Evolutionary conservation across 2,888 invertebrate species (phyloP), one percentile per base, ranked within the genome.

Genomic region (Aelia acuminata): DNA sequence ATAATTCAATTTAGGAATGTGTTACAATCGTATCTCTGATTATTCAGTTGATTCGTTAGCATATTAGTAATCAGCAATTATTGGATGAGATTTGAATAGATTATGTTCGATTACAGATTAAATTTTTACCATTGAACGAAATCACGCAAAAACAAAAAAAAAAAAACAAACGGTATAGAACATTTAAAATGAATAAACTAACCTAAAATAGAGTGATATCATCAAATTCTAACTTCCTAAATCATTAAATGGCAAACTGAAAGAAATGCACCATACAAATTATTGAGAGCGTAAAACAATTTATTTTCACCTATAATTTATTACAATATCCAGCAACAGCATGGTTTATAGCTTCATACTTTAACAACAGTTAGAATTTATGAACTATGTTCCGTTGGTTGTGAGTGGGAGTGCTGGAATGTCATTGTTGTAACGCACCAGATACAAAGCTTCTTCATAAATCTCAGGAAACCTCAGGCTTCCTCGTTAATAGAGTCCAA

Each of bases 401-500:
- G 31, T 35, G 31, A 31, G 63, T 70, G 18, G 63, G 63, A 18
- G 35, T 70, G 35, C 35, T 31, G 63, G 63, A 70, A 70, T 70
- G 63, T 22, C 63, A 35, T 70, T 70, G 63, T 63, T 63, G 35
- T 70, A 22, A 18, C 31, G 63, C 18, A 35, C 13, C 31, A n/a
- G 63, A 70, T 70, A 70, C 35, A 70, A 1, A 31, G 63, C 20
- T 70, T 70, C 31, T 70, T 70, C 63, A 20, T 70, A 70, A 70
- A 70, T 70, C 35, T 70, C 3, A 35, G 8, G 18, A 35, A 18
- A 18, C 63, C 35, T 35, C 3, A 35, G 8, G 18, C 35, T 35
- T 35, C 63, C 35, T 35, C 13, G 18, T 35, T 35, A 70, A 31
- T 18, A 70, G 18, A 18, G 7, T 15, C 5, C 57, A 26, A 57